A percentile compares a stretch with the other conserved stretches of the same genome.
These are phyloP conservation scores for Ceraclea dissimilis DNA, from an alignment of 2,888 invertebrate species.

Conservation along the genomic window DNA sequence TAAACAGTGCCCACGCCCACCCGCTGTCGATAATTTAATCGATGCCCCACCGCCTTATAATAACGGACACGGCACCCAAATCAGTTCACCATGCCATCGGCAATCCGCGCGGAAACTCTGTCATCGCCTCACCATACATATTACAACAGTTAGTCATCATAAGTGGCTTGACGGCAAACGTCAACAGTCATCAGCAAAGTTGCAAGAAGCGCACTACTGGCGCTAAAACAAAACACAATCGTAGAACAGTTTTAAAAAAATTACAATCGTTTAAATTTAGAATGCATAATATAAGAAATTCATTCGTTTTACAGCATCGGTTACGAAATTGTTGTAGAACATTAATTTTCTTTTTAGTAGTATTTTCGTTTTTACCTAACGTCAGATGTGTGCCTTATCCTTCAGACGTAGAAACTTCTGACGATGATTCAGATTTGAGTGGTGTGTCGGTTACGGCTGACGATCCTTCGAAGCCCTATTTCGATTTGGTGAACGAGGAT, in stretches of 20 bases:
- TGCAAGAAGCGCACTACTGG: not conserved
- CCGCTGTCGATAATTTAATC: not conserved
- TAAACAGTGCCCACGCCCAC: not conserved
- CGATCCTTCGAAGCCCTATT: not conserved
- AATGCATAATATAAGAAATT: not conserved
- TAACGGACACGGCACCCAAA: not conserved
- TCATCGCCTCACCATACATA: not conserved
- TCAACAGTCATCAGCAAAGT: not conserved
- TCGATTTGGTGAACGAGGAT: not conserved
- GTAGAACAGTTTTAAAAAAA: too few species aligned
- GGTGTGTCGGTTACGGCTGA: not conserved
- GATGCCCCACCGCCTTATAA: not conserved
- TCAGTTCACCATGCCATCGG: not conserved
- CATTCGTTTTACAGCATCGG: not conserved
- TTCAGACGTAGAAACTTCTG: not conserved
- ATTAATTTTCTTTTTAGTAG: not conserved
- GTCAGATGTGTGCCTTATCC: not conserved
- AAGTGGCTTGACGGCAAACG: not conserved
- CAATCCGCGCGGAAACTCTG: not conserved
- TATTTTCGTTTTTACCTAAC: not conserved
- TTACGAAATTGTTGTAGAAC: not conserved
- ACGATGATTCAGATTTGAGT: not conserved
- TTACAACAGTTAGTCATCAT: not conserved
- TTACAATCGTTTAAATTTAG: too few species aligned
- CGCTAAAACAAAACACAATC: not conserved